These are phyloP conservation scores for Lutjanus argentimaculatus DNA, from an alignment of 2,797 vertebrate genomes.

Conservation along the genomic window DNA sequence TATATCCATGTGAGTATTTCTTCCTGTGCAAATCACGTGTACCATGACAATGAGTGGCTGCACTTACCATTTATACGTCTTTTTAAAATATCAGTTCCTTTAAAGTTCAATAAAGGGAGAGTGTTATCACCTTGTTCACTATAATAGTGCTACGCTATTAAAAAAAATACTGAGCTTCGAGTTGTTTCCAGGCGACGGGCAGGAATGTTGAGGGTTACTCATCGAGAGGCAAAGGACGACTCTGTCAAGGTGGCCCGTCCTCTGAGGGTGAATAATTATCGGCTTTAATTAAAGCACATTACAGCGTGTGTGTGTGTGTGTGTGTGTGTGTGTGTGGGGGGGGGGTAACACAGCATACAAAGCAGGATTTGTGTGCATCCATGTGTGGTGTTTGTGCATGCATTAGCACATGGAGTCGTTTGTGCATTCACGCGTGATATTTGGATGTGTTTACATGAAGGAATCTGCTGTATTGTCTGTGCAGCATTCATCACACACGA, in stretches of 20 bases:
- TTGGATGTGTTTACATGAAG: conserved; percentile 11
- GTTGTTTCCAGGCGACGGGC: conserved; percentile 66
- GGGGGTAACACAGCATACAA: background rate
- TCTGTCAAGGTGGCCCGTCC: conserved; percentile 56
- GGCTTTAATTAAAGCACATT: conserved; percentile 75
- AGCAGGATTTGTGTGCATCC: conserved; percentile 4
- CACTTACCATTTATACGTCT: background rate
- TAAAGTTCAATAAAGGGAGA: background rate
- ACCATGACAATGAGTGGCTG: background rate
- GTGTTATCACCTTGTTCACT: background rate
- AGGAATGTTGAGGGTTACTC: conserved; percentile 65
- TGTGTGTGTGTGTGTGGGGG: background rate
- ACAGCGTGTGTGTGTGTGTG: conserved; percentile 20
- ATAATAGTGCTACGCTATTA: background rate
- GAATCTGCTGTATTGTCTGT: conserved; percentile 1
- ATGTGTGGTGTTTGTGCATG: conserved; percentile 21
- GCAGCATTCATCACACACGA: too few relatives aligned
- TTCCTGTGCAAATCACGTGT: background rate
- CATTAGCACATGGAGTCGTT: conserved; percentile 1
- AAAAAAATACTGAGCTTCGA: conserved; percentile 16
- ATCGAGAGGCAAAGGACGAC: conserved; percentile 49
- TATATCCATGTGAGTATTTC: background rate
- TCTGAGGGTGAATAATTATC: conserved; percentile 67
- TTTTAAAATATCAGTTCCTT: background rate
- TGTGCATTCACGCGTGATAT: conserved; percentile 32